Percentiles rank a stretch among this genome's conserved stretches.
phyloP scores from a whole-genome alignment of 2,113 vertebrate species.

The Calypte anna region DNA sequence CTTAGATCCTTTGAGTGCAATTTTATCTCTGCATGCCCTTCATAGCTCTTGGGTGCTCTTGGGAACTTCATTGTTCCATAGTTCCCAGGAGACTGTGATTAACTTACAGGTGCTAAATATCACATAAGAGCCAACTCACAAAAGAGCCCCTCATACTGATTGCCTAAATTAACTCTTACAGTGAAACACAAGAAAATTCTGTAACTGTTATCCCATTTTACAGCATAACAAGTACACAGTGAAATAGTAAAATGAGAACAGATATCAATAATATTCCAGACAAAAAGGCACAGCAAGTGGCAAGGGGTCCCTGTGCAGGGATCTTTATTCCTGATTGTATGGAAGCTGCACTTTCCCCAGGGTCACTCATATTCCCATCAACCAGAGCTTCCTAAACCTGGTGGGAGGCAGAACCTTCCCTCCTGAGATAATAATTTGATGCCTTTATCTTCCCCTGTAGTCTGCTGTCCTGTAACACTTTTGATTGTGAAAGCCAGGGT shows the following conservation, averaged over 20 bases:
- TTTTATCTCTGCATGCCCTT: not conserved
- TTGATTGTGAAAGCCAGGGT: not conserved
- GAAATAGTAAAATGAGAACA: not conserved
- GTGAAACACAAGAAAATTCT: not conserved
- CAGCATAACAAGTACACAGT: not conserved
- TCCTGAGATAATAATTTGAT: not conserved
- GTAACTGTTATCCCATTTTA: not conserved
- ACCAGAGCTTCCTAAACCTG: not conserved
- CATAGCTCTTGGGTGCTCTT: not conserved
- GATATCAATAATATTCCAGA: not conserved
- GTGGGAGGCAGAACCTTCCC: not conserved
- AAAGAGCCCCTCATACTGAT: not conserved
- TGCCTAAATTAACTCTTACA: not conserved
- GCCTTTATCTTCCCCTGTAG: not conserved
- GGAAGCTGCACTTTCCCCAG: not conserved
- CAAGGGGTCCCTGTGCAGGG: not conserved
- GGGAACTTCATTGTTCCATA: not conserved
- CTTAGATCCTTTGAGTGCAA: not conserved
- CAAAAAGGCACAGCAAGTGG: not conserved
- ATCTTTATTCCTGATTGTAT: not conserved
- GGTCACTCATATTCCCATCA: not conserved
- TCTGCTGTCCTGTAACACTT: not conserved
- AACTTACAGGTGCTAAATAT: not conserved
- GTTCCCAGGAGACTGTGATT: not conserved
- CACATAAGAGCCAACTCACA: not conserved